Conservation (phyloP, 2,888 invertebrate genomes). For the Eupithecia centaureata region DNA sequence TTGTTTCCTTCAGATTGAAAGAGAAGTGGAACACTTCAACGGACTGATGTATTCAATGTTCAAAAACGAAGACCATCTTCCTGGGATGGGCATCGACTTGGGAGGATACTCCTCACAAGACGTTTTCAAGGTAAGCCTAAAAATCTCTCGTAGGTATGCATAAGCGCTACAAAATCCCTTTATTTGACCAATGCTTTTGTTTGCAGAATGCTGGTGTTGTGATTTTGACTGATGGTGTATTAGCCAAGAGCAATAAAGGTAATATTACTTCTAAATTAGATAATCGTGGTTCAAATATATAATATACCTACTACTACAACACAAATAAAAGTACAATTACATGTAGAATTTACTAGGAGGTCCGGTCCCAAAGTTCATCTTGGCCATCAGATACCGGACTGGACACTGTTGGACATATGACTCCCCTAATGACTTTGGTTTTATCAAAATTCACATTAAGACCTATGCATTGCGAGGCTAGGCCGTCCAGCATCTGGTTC, state of each 20-base stretch:
- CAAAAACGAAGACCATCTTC: constrained; percentile 73
- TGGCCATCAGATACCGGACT: no score
- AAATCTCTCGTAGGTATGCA: background rate
- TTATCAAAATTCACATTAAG: no score
- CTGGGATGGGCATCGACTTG: constrained; percentile 70
- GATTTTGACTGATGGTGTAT: constrained; percentile 89
- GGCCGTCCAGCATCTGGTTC: no score
- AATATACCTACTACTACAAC: background rate
- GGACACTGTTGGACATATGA: no score
- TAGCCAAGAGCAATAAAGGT: constrained; percentile 86
- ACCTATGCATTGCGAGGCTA: no score
- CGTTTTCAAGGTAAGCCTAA: constrained; percentile 65
- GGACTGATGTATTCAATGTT: constrained; percentile 71
- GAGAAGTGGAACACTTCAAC: constrained; percentile 78
- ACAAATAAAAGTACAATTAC: background rate
- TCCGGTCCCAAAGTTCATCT: no score
- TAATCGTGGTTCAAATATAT: background rate
- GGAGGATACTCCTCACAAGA: constrained; percentile 69
- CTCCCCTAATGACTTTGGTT: no score
- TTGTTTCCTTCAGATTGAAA: constrained; percentile 64
- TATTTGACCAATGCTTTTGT: background rate
- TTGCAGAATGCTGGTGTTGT: constrained; percentile 90
- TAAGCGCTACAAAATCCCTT: background rate
- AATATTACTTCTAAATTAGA: background rate
- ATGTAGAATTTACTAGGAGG: no score